Conservation (phyloP, 2,113 vertebrate species). For the Excalfactoria chinensis region DNA sequence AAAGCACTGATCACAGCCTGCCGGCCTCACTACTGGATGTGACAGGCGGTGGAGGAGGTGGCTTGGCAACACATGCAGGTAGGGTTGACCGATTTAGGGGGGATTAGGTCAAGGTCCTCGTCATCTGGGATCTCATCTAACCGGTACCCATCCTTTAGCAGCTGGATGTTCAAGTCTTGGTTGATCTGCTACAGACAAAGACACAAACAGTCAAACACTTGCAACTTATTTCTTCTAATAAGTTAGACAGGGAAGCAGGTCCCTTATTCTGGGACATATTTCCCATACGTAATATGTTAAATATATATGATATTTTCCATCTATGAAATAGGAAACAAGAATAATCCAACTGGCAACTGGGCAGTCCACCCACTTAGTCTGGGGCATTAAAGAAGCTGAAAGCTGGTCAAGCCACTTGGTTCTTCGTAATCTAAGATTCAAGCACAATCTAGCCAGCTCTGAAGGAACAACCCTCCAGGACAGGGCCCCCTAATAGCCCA, state of each 20-base stretch:
- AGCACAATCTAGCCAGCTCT: neutral
- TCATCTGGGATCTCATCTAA: conserved; percentile 98
- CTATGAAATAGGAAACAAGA: neutral
- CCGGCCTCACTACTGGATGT: conserved; percentile 91
- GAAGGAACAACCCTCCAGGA: neutral
- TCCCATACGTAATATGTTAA: neutral
- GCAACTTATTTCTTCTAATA: neutral
- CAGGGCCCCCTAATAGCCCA: neutral
- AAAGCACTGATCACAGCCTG: conserved; percentile 63
- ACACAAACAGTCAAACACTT: conserved; percentile 57
- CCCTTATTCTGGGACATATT: neutral
- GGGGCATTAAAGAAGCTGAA: neutral
- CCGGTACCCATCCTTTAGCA: conserved; percentile 97
- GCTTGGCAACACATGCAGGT: conserved; percentile 99
- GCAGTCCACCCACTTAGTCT: neutral
- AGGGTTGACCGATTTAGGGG: conserved; percentile 96
- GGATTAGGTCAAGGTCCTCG: conserved; percentile 97
- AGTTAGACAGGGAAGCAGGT: neutral
- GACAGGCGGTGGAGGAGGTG: conserved; percentile 95
- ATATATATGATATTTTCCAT: neutral
- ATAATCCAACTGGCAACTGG: neutral
- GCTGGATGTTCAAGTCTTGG: conserved; percentile 99
- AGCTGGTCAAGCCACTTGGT: neutral
- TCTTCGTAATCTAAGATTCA: neutral
- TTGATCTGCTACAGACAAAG: conserved; percentile 94